phyloP scores from a whole-genome alignment of 2,113 vertebrate genomes.

The Pao palembangensis region DNA sequence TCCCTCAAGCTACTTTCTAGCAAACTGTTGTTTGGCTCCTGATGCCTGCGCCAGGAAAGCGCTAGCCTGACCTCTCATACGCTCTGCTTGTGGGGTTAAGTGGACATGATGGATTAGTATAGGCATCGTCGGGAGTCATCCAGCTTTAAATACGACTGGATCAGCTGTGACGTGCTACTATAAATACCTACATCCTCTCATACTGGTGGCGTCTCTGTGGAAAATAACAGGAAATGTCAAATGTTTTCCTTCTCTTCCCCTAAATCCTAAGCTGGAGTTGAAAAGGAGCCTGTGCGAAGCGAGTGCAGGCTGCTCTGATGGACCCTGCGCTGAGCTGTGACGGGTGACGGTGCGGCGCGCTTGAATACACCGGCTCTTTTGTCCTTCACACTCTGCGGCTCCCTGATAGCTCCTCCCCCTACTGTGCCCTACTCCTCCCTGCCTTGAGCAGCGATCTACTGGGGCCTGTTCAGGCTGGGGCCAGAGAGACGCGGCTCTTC shows the following conservation, averaged over 20 bases:
- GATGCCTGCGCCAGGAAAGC: constrained; percentile 47
- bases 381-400: constrained; percentile 82
- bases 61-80: constrained; percentile 59
- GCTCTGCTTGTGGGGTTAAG: constrained; percentile 67
- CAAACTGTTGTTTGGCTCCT: constrained; percentile 60
- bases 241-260: not conserved
- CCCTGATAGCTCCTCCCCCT: constrained; percentile 76
- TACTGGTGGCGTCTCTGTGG: not conserved
- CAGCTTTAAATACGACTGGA: constrained; percentile 34
- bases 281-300: constrained; percentile 65
- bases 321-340: constrained; percentile 75
- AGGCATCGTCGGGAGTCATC: constrained; percentile 51
- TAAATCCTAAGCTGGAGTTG: not conserved
- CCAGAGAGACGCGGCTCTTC: constrained; percentile 65
- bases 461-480: constrained; percentile 68
- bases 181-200: not conserved
- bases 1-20: constrained; percentile 64
- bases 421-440: constrained; percentile 64
- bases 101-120: constrained; percentile 71
- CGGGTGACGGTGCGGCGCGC: constrained; percentile 72
- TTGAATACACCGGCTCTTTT: constrained; percentile 78
- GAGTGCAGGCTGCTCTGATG: constrained; percentile 71
- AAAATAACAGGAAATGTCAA: not conserved
- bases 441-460: constrained; percentile 74
- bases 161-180: constrained; percentile 24